A percentile compares a stretch with the other conserved stretches of the same genome.
These are phyloP conservation scores for Euleptes europaea DNA, from an alignment of 2,113 vertebrate genomes.

Conservation along the genomic window DNA sequence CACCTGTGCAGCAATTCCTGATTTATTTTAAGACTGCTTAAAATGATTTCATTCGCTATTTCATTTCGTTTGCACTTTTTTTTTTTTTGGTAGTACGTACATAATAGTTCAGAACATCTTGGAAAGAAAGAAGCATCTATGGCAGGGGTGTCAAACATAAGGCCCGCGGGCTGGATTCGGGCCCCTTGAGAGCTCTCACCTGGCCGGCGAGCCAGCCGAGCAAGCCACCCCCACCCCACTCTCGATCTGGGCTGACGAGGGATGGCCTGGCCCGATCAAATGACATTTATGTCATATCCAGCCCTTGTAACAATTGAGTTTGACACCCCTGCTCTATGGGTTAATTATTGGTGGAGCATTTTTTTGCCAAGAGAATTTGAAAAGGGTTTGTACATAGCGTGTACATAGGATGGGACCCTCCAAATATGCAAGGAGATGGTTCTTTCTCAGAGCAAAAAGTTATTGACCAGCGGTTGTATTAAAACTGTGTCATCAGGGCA, in stretches of 20 bases:
- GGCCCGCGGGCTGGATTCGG: too few relatives aligned
- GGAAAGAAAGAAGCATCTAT: constrained; percentile 49
- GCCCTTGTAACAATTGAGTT: too few relatives aligned
- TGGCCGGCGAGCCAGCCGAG: too few relatives aligned
- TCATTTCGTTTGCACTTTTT: constrained; percentile 33
- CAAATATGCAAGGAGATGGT: constrained; percentile 36
- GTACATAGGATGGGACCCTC: constrained; percentile 44
- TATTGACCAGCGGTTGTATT: background rate
- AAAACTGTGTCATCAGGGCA: constrained; percentile 6
- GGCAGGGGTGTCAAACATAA: too few relatives aligned
- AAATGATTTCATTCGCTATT: constrained; percentile 40
- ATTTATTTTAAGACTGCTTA: constrained; percentile 50
- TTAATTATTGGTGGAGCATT: constrained; percentile 40
- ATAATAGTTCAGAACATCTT: constrained; percentile 56
- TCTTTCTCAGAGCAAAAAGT: constrained; percentile 26
- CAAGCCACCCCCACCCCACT: too few relatives aligned
- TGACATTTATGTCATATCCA: too few relatives aligned
- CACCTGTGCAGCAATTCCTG: constrained; percentile 53
- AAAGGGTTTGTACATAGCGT: constrained; percentile 47
- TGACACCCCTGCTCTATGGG: too few relatives aligned
- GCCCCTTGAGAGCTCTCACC: too few relatives aligned
- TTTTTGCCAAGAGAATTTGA: background rate
- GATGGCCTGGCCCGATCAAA: too few relatives aligned
- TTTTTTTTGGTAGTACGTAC: constrained; percentile 13
- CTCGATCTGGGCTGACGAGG: too few relatives aligned